These are phyloP conservation scores for Mormyrus iriodes DNA, from an alignment of 2,113 vertebrate species.

Conservation along the genomic window DNA sequence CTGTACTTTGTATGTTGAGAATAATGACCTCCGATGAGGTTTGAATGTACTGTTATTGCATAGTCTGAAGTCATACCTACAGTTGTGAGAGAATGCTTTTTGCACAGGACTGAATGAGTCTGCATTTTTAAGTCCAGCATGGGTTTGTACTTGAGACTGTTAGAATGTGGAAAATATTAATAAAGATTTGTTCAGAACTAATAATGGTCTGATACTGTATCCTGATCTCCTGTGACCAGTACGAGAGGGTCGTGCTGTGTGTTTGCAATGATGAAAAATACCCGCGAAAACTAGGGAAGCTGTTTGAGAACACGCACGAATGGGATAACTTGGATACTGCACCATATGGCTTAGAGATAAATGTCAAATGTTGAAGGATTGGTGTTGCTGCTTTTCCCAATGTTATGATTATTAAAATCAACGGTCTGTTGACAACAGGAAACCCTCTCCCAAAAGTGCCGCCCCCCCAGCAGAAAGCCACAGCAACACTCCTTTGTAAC, in stretches of 20 bases:
- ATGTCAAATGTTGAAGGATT: not conserved
- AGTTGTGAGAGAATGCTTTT: slow-evolving; percentile 1
- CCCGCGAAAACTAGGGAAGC: not conserved
- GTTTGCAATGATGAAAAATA: not conserved
- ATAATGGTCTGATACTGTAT: not conserved
- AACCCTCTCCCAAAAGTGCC: not conserved
- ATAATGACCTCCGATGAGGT: not conserved
- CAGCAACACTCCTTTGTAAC: not conserved
- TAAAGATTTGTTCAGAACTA: slow-evolving; percentile 8
- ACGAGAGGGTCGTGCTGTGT: not conserved
- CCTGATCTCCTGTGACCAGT: not conserved
- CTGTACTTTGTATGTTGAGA: not conserved
- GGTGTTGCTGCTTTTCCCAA: not conserved
- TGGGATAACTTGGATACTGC: not conserved
- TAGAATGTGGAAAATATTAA: slow-evolving; percentile 6
- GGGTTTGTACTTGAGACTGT: slow-evolving; percentile 4
- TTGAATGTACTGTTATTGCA: not conserved
- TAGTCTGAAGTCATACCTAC: not conserved
- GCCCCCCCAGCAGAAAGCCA: not conserved
- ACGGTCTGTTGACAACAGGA: not conserved
- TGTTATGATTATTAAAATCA: not conserved
- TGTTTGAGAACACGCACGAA: not conserved
- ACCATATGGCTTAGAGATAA: not conserved
- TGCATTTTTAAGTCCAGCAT: slow-evolving; percentile 18
- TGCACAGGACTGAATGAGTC: slow-evolving; percentile 9